A percentile compares a stretch with the other conserved stretches of the same genome.
Conservation (phyloP, 2,797 vertebrate genomes). For the Leptoclinus maculatus region DNA sequence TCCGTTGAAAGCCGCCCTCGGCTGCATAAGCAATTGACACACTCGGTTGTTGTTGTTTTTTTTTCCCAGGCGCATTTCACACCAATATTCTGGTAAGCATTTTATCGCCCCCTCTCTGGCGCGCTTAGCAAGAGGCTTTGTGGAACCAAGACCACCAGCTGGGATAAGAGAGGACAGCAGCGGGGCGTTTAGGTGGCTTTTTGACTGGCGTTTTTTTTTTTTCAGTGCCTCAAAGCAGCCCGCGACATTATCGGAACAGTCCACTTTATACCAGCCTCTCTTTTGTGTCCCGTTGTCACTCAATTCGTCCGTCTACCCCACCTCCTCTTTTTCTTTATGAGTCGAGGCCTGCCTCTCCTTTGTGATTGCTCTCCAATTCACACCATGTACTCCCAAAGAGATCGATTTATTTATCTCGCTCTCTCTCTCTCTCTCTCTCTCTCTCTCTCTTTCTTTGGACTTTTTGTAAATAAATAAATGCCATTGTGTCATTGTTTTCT, state of each 20-base stretch:
- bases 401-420: constrained; percentile 61
- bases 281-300: constrained; percentile 70
- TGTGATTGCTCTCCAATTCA: constrained; percentile 69
- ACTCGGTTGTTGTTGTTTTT: constrained; percentile 10
- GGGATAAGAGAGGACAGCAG: constrained; percentile 77
- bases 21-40: constrained; percentile 59
- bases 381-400: constrained; percentile 41
- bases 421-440: not conserved
- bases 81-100: constrained; percentile 46
- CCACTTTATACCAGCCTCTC: constrained; percentile 68
- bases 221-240: constrained; percentile 41
- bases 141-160: constrained; percentile 69
- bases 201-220: constrained; percentile 71
- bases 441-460: constrained; percentile 53
- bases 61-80: constrained; percentile 32
- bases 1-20: constrained; percentile 55
- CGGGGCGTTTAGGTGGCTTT: constrained; percentile 66
- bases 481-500: constrained; percentile 60
- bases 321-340: constrained; percentile 50
- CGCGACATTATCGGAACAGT: constrained; percentile 69
- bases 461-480: constrained; percentile 73
- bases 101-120: constrained; percentile 33
- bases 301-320: constrained; percentile 52
- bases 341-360: constrained; percentile 59
- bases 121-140: constrained; percentile 55